Conservation (phyloP, 2,797 vertebrate genomes). For the Muscicapa striata region DNA sequence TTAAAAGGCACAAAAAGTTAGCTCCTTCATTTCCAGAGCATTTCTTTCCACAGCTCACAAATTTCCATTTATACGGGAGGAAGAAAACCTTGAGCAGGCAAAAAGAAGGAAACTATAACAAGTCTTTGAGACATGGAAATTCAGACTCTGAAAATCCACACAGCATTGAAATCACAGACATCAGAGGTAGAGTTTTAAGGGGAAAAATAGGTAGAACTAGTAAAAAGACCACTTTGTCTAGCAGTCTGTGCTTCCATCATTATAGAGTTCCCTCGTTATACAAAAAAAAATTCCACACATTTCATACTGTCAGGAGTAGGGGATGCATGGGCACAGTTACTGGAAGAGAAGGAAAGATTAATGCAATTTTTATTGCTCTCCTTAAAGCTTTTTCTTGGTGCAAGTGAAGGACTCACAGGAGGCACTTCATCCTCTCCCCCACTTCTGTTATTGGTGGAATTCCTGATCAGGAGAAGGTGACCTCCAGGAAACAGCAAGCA, state of each 20-base stretch:
- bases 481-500: background rate
- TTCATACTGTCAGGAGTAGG: background rate
- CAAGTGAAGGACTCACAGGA: background rate
- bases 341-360: background rate
- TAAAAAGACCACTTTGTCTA: background rate
- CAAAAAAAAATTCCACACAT: background rate
- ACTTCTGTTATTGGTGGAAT: background rate
- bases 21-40: background rate
- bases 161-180: background rate
- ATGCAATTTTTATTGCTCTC: background rate
- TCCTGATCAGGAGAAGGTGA: background rate
- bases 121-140: background rate
- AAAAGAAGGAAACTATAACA: background rate
- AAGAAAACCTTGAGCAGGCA: background rate
- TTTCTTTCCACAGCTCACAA: background rate
- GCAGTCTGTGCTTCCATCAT: background rate
- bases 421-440: background rate
- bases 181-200: background rate
- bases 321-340: background rate
- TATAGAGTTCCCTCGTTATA: background rate
- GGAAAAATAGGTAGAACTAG: background rate
- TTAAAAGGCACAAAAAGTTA: background rate
- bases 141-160: background rate
- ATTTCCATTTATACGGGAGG: background rate
- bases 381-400: background rate